Conservation (phyloP, 2,797 vertebrate species). For the Phataginus tetradactyla region DNA sequence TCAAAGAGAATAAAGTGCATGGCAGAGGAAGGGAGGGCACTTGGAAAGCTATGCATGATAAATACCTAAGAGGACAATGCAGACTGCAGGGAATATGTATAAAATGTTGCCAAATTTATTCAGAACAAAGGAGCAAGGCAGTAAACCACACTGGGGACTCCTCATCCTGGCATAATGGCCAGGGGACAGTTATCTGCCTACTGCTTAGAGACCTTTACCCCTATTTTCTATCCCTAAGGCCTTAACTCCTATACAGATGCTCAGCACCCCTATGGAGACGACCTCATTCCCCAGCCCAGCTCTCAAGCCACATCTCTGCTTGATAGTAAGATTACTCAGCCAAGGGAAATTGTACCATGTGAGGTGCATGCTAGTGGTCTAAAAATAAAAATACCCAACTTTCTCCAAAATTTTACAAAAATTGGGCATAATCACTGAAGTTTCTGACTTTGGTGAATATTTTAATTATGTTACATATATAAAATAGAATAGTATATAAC, state of each 20-base stretch:
- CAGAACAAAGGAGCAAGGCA: background rate
- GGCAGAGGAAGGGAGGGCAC: background rate
- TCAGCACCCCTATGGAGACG: background rate
- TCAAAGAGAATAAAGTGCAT: background rate
- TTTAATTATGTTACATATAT: slow-evolving; percentile 29
- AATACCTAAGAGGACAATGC: background rate
- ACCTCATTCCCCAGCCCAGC: background rate
- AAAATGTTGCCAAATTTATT: background rate
- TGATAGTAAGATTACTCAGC: background rate
- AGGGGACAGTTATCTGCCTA: background rate
- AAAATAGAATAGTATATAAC: background rate
- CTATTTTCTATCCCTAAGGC: background rate
- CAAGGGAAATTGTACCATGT: background rate
- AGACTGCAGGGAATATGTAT: background rate
- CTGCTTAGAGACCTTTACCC: background rate
- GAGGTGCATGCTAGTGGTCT: too few species aligned
- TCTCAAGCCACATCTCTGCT: background rate
- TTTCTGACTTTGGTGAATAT: background rate
- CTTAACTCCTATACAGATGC: background rate
- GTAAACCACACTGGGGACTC: background rate
- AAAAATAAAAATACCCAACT: background rate
- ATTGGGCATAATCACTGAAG: background rate
- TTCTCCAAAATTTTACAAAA: background rate
- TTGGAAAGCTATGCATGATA: background rate
- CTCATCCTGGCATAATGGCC: too few species aligned